Conservation (phyloP, 2,888 invertebrate genomes). For the Myopa testacea region DNA sequence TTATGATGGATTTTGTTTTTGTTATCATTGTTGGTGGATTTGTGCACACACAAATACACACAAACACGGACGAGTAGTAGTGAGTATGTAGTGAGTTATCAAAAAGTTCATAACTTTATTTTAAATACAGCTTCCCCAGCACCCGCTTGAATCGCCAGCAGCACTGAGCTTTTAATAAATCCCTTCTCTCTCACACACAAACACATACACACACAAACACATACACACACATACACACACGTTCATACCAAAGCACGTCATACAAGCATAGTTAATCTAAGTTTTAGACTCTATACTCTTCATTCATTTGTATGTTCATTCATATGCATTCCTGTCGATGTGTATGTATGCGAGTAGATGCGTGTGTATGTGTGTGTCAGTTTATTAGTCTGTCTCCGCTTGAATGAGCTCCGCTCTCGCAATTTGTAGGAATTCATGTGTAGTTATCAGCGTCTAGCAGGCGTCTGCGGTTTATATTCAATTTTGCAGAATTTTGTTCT, state of each 20-base stretch:
- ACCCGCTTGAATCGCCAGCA: no score
- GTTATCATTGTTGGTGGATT: constrained; percentile 6
- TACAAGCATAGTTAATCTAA: no score
- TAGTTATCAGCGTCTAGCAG: constrained; percentile 60
- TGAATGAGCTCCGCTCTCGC: constrained; percentile 18
- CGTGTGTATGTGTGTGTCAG: background rate
- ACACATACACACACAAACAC: no score
- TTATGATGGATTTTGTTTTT: background rate
- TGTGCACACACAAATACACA: constrained; percentile 1
- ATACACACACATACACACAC: no score
- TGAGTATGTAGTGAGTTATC: background rate
- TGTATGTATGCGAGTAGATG: background rate
- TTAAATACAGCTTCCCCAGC: background rate
- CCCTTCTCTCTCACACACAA: no score
- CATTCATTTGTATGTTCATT: background rate
- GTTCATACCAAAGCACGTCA: no score
- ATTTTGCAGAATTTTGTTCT: constrained; percentile 23
- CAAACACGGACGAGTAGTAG: background rate
- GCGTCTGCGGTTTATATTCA: constrained; percentile 55
- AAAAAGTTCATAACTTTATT: constrained; percentile 20
- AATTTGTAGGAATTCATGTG: constrained; percentile 54
- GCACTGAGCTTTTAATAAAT: no score
- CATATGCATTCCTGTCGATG: background rate
- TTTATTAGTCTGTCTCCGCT: constrained; percentile 10
- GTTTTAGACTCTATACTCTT: background rate